Evolutionary conservation across 2,113 vertebrate species (phyloP), one percentile per base, ranked within the genome.

Genomic region (Chelonoidis abingdonii): DNA sequence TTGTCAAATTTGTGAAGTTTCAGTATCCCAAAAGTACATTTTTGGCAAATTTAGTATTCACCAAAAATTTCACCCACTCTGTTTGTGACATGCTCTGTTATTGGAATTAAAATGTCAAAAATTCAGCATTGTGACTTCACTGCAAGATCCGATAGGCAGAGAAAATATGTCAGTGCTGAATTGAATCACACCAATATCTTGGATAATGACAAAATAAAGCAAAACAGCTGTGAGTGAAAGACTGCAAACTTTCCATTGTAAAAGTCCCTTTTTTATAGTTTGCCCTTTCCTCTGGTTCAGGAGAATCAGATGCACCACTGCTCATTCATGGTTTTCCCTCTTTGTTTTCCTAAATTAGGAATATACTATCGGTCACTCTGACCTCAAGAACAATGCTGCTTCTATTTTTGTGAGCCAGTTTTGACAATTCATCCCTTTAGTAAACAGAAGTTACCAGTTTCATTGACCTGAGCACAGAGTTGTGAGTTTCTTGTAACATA

Each of bases 341-440:
- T 94, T n/a, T 88, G 85, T 82, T 95, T 95, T 84, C 29, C 69
- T 62, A 72, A 95, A 97, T 92, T 72, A 88, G 49, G 86, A 38
- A 90, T 82, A 52, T 92, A 80, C 89, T 95, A 92, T 97, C 89
- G 93, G 90, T 97, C 89, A 47, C 59, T 90, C 35, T 93, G 94
- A 95, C 93, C 92, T 84, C 83, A 86, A 90, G 83, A 97, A 72
- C 38, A 86, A 80, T 89, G 89, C 62, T 93, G 50, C 90, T 94
- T 91, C 94, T 95, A 87, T 44, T 89, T 91, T 65, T 59, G 19
- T 38, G 83, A 93, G 16, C 4, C 56, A 44, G 24, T 52, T 35
- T 44, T 53, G 72, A 65, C 95, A 93, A 93, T 87, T 90, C 94
- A 24, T n/a, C 79, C 50, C 91, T 79, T 92, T 93, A 97, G 62